Base-by-base conservation (phyloP, 64 coral and sea anemone species). In the Pocillopora verrucosa region DNA sequence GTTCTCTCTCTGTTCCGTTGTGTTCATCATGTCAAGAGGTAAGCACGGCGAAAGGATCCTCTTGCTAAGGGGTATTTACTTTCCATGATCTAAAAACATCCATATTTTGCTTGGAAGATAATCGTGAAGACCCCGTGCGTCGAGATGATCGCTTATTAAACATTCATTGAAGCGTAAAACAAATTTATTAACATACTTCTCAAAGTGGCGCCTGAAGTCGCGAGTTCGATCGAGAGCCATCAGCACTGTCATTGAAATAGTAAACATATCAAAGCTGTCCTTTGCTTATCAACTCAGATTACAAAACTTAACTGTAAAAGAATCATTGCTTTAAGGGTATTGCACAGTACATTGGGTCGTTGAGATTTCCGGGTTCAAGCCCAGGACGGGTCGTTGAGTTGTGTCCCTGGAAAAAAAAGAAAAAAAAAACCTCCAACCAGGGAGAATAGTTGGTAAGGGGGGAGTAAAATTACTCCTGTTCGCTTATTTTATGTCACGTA, bases 1-100 rank as follows among this genome's bases (percentile, higher is more conserved):
- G 12, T 30, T 87, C n/a, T 76, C 84, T 69, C 14, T 76, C 3
- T 73, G 75, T 34, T 92, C 83, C 15, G 75, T 92, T 34, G 68
- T 86, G 0, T 78, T 87, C 41, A 86, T 92, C 11, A 59, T 92
- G 65, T 75, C 82, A 22, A 76, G 86, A 92, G 90, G 90, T 92
- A 74, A 91, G 73, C 11, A 59, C 0, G 70, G 17, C 12, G 22
- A n/a, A 41, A 61, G 1, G 1, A 25, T 24, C 61, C 13, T 9
- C 15, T 1, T 35, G n/a, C 2, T 76, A 65, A 17, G 36, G 15
- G n/a, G 11, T 76, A 70, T 70, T 70, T 11, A 24, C 67, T 6
- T 70, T 70, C n/a, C 5, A 70, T 10, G 20, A 24, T 70, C 67
- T 70, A 70, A 11, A 24, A n/a, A 70, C 11, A 4, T 51, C 41